phyloP scores from a whole-genome alignment of 2,888 invertebrate genomes.

The Spatulosminthurus flaviceps region DNA sequence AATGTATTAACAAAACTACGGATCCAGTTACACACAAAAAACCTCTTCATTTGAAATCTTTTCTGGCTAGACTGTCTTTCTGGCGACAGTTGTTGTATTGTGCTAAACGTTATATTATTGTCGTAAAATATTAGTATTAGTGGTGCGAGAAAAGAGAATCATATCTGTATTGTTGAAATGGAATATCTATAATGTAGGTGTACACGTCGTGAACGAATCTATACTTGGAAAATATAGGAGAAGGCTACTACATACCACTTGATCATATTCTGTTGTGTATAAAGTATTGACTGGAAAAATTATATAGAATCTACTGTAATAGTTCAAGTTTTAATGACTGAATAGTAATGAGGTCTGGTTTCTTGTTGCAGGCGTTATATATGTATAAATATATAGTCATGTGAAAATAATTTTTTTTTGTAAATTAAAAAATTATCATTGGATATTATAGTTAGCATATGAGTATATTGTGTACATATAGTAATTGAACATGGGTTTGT shows the following conservation, averaged over 20 bases:
- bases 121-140: conserved; percentile 23
- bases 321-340: not conserved
- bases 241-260: not conserved
- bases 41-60: not conserved
- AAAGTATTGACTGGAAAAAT: conserved; percentile 11
- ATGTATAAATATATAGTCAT: not conserved
- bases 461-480: too few species aligned
- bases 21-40: not conserved
- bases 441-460: not conserved
- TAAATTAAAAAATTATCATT: too few species aligned
- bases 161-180: conserved; percentile 14
- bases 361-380: not conserved
- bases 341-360: conserved; percentile 1
- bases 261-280: not conserved
- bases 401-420: not conserved
- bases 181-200: conserved; percentile 1
- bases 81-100: not conserved
- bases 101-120: not conserved
- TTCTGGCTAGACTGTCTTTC: not conserved
- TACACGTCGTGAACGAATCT: too few species aligned
- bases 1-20: too few species aligned
- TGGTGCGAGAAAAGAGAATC: conserved; percentile 1
- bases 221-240: too few species aligned
- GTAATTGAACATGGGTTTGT: too few species aligned
- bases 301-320: conserved; percentile 3